Percentiles rank a stretch among this genome's conserved stretches.
Evolutionary conservation across 2,113 vertebrate genomes (phyloP).

Genomic region (Podarcis cretensis): DNA sequence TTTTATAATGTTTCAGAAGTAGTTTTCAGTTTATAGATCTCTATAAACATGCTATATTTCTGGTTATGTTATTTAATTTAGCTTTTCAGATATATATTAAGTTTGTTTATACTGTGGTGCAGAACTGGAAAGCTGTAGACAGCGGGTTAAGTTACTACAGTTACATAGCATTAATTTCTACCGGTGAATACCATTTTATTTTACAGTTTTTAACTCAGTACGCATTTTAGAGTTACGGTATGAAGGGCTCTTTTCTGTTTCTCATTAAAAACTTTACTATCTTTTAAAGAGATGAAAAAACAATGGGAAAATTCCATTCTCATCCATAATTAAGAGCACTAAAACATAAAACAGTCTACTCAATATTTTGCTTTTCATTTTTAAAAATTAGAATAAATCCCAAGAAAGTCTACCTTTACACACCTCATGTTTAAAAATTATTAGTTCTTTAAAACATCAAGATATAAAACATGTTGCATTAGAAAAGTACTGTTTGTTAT

Average conservation of each 20-base stretch:
- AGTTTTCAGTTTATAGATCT: slow-evolving; percentile 43
- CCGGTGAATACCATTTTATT: background rate
- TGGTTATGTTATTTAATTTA: slow-evolving; percentile 16
- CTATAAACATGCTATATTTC: slow-evolving; percentile 44
- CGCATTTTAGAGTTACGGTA: background rate
- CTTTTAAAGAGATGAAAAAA: slow-evolving; percentile 1
- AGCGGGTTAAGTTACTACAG: background rate
- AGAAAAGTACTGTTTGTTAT: background rate
- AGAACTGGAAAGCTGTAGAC: background rate
- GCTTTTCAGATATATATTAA: background rate
- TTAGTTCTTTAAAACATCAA: background rate
- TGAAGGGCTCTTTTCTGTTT: background rate
- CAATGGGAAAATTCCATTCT: slow-evolving; percentile 28
- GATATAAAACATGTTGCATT: background rate
- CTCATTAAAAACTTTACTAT: background rate
- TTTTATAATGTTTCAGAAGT: slow-evolving; percentile 50
- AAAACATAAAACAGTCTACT: background rate
- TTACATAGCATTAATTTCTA: background rate
- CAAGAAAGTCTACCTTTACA: background rate
- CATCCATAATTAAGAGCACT: slow-evolving; percentile 18
- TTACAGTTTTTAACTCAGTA: background rate
- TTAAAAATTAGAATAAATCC: background rate
- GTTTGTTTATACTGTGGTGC: slow-evolving; percentile 17
- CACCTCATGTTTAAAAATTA: background rate
- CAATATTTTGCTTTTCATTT: slow-evolving; percentile 6